phyloP scores from a whole-genome alignment of 2,888 invertebrate genomes.

The Tortricodes alternella region DNA sequence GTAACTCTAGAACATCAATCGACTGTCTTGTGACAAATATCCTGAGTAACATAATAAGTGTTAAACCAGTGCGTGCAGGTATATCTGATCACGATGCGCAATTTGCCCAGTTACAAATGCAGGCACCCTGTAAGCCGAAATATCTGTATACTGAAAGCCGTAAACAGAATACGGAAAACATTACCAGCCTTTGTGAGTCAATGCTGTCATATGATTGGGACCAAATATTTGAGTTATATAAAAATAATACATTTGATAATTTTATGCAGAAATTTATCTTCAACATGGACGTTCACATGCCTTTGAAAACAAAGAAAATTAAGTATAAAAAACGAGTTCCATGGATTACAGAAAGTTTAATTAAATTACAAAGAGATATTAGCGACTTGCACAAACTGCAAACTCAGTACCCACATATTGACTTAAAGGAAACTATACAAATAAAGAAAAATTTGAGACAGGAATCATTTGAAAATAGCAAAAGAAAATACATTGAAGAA shows the following conservation, averaged over 20 bases:
- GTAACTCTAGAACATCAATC: not conserved
- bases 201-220: slow-evolving; percentile 1
- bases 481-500: not conserved
- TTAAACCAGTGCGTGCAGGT: not conserved
- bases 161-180: not conserved
- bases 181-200: not conserved
- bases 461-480: not conserved
- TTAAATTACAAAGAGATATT: not conserved
- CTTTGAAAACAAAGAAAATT: not conserved
- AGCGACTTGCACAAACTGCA: not conserved
- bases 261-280: not conserved
- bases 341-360: not conserved
- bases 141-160: not conserved
- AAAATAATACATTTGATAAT: not conserved
- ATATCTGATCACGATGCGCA: not conserved
- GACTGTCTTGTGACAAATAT: not conserved
- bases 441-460: not conserved
- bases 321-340: not conserved
- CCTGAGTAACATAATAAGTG: not conserved
- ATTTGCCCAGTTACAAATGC: not conserved
- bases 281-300: not conserved
- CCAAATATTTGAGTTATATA: not conserved
- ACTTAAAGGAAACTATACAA: not conserved
- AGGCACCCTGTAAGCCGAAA: not conserved
- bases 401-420: not conserved